These are phyloP conservation scores for Lathronympha strigana DNA, from an alignment of 2,888 invertebrate genomes.

Conservation along the genomic window DNA sequence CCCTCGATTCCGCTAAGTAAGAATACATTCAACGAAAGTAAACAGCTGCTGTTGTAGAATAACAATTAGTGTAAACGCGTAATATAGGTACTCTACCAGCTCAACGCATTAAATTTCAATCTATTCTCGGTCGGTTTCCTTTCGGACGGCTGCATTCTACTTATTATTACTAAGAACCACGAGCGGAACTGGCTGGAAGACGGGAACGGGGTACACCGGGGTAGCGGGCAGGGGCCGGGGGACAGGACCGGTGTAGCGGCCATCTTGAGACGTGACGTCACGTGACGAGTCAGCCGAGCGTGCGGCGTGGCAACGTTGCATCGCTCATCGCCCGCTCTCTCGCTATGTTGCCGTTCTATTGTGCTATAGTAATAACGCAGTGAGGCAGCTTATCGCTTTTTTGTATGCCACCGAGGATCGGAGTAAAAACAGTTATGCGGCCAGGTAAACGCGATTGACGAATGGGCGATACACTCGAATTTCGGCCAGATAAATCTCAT, in stretches of 20 bases:
- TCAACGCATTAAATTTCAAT: slow-evolving; percentile 80
- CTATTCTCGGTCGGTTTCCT: slow-evolving; percentile 80
- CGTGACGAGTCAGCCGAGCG: slow-evolving; percentile 82
- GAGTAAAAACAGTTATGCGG: slow-evolving; percentile 79
- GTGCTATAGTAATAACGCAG: slow-evolving; percentile 76
- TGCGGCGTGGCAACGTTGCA: slow-evolving; percentile 78
- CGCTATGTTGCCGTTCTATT: slow-evolving; percentile 74
- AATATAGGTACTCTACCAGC: slow-evolving; percentile 63
- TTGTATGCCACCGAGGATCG: slow-evolving; percentile 72
- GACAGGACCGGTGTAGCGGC: slow-evolving; percentile 78
- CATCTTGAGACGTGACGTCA: slow-evolving; percentile 85
- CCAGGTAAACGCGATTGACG: slow-evolving; percentile 66
- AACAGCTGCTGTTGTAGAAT: slow-evolving; percentile 78
- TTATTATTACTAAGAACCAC: slow-evolving; percentile 76
- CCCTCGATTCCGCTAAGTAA: slow-evolving; percentile 67
- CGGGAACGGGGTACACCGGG: slow-evolving; percentile 51
- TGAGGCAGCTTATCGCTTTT: slow-evolving; percentile 63
- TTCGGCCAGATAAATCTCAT: slow-evolving; percentile 35
- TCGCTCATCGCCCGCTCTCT: slow-evolving; percentile 51
- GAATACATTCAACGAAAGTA: slow-evolving; percentile 79
- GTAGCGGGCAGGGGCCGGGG: slow-evolving; percentile 53
- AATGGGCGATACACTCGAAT: slow-evolving; percentile 39
- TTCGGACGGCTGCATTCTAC: slow-evolving; percentile 78
- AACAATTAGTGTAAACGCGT: slow-evolving; percentile 74
- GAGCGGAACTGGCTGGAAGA: slow-evolving; percentile 77